Conservation (phyloP, 2,888 invertebrate species). For the Netelia virgata region DNA sequence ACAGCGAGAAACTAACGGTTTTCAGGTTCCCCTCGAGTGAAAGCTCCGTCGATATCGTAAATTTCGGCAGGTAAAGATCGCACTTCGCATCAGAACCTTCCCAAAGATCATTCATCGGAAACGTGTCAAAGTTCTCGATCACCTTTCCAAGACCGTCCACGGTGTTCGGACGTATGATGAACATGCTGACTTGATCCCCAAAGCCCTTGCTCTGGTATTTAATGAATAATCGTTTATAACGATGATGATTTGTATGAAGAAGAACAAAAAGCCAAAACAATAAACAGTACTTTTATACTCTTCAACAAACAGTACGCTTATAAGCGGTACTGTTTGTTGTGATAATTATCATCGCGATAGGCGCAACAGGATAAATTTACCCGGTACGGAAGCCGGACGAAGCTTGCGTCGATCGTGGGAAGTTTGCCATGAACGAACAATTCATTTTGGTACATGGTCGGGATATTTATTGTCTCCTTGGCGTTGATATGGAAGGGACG, state of each 20-base stretch:
- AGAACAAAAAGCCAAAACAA: too few relatives aligned
- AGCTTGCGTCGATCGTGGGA: constrained; percentile 86
- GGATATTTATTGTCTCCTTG: constrained; percentile 87
- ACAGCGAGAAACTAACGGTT: constrained; percentile 86
- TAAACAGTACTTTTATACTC: too few relatives aligned
- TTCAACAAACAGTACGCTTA: too few relatives aligned
- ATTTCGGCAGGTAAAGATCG: constrained; percentile 91
- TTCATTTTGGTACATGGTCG: constrained; percentile 90
- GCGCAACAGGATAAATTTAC: constrained; percentile 74
- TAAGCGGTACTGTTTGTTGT: too few relatives aligned
- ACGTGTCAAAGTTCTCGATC: constrained; percentile 87
- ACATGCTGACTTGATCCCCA: constrained; percentile 89
- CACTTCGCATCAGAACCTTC: constrained; percentile 79
- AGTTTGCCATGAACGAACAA: constrained; percentile 85
- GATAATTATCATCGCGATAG: neutral
- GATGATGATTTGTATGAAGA: neutral
- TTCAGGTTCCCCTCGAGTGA: constrained; percentile 88
- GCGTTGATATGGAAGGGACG: constrained; percentile 88
- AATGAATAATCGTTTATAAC: neutral
- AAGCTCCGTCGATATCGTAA: constrained; percentile 91
- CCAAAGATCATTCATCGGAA: constrained; percentile 86
- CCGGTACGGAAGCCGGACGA: constrained; percentile 90
- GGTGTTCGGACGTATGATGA: constrained; percentile 90
- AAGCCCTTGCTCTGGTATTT: neutral
- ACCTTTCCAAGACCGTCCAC: constrained; percentile 88